Conservation (phyloP, 2,797 vertebrate species). For the Cottoperca gobio region DNA sequence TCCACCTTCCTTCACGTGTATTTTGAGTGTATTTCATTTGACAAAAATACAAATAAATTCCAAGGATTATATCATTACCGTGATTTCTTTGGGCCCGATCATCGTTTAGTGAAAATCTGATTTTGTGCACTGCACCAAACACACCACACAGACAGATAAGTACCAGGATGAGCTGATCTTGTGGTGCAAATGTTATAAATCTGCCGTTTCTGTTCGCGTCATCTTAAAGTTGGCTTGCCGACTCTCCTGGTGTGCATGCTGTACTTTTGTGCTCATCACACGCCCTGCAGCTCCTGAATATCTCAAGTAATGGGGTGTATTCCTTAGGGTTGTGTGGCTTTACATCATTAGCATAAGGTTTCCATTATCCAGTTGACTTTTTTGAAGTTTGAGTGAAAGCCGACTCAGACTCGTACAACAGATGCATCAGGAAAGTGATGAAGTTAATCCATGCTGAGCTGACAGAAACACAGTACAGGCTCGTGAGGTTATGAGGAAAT, state of each 20-base stretch:
- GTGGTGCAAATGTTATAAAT: neutral
- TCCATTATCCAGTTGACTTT: conserved; percentile 27
- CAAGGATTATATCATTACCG: no score
- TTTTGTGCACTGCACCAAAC: no score
- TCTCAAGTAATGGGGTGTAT: neutral
- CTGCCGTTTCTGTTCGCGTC: neutral
- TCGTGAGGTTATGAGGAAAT: conserved; percentile 29
- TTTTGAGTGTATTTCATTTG: no score
- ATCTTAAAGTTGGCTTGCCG: conserved; percentile 3
- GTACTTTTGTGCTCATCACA: neutral
- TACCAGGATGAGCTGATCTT: neutral
- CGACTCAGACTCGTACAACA: conserved; percentile 15
- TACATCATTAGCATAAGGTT: conserved; percentile 11
- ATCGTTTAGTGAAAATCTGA: no score
- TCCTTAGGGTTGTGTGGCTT: neutral
- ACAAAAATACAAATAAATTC: no score
- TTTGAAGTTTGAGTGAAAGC: conserved; percentile 25
- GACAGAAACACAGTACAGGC: conserved; percentile 21
- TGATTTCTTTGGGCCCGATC: no score
- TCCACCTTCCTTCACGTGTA: no score
- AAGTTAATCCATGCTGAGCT: conserved; percentile 22
- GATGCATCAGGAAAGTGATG: conserved; percentile 19
- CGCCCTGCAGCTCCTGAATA: neutral
- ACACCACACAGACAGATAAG: neutral
- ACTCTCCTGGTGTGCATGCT: conserved; percentile 1